phyloP scores from a whole-genome alignment of 2,888 invertebrate species.

The Masnerella sp. region DNA sequence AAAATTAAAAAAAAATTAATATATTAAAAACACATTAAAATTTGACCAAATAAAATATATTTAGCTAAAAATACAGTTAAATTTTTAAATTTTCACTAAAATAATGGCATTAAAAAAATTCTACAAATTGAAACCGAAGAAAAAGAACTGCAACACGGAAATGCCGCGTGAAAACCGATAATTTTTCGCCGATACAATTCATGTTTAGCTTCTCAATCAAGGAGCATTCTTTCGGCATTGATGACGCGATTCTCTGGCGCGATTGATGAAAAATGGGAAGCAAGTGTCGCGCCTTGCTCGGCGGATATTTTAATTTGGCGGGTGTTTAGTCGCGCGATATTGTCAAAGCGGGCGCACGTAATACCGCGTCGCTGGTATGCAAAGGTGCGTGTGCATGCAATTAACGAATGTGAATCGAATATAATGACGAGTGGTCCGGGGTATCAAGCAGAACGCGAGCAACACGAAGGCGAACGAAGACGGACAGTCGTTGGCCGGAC shows the following conservation, averaged over 20 bases:
- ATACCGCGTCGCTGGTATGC: slow-evolving; percentile 61
- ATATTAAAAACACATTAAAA: no score
- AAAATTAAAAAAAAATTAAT: no score
- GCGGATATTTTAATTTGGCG: slow-evolving; percentile 64
- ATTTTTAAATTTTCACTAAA: no score
- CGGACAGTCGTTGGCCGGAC: background rate
- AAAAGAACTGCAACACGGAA: no score
- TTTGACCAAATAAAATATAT: no score
- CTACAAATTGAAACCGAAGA: no score
- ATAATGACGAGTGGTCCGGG: slow-evolving; percentile 74
- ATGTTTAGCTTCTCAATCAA: slow-evolving; percentile 44
- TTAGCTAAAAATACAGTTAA: no score
- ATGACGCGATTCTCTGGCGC: slow-evolving; percentile 34
- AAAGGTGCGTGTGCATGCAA: slow-evolving; percentile 72
- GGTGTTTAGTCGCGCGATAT: slow-evolving; percentile 66
- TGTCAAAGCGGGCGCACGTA: slow-evolving; percentile 66
- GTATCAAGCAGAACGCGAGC: slow-evolving; percentile 61
- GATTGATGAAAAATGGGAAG: slow-evolving; percentile 21
- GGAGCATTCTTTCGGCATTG: slow-evolving; percentile 37
- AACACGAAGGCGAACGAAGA: slow-evolving; percentile 55
- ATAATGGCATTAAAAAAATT: no score
- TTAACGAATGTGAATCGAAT: slow-evolving; percentile 71
- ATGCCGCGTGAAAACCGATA: background rate
- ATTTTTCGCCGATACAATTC: slow-evolving; percentile 13
- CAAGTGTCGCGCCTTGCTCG: slow-evolving; percentile 19